Base-by-base conservation (phyloP, 2,797 vertebrate species). In the Leptatherina wallacei region DNA sequence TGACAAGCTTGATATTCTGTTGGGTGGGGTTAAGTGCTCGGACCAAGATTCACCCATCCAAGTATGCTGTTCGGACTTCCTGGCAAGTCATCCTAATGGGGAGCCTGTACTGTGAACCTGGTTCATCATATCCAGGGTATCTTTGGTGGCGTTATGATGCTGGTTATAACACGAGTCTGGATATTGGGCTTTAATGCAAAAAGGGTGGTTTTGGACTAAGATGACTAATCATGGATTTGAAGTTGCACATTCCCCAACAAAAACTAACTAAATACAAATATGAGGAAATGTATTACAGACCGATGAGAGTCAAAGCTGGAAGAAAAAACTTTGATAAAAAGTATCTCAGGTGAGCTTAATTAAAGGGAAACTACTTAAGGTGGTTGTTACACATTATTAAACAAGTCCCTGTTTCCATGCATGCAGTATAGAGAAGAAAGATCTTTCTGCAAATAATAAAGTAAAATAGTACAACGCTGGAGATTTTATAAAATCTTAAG, bases 1-100 rank as follows among this genome's bases (percentile, higher is more conserved):
- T 80, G 89, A 85, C 76, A 84, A 83, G 75, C 88, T 86, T 82
- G 61, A 77, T 61, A 77, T 65, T 77, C 47, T 40, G 52, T 13
- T 4, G 55, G 75, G 67, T 56, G 63, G 60, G 78, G 78, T 82
- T 83, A 86, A 86, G 74, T 61, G 55, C 58, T 81, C 38, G 51
- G 73, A 78, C 61, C 61, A 73, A 54, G 58, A 67, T 66, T 62
- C 61, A 71, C 12, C 4, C 55, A 68, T 33, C 42, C 69, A 65
- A 58, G 67, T 35, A 2, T 27, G 42, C 47, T 29, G 51, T 27
- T 22, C 18, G 11, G 57, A 51, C 24, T 29, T 29, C 13, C 24
- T 27, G 24, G 24, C 27, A 13, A 27, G 51, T 54, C 22, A 29
- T 29, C 52, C 13, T 55, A 18, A 30, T 5, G 12, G 12, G 22